Conservation (phyloP, 2,113 vertebrate species). For the Marcusenius ussheri region DNA sequence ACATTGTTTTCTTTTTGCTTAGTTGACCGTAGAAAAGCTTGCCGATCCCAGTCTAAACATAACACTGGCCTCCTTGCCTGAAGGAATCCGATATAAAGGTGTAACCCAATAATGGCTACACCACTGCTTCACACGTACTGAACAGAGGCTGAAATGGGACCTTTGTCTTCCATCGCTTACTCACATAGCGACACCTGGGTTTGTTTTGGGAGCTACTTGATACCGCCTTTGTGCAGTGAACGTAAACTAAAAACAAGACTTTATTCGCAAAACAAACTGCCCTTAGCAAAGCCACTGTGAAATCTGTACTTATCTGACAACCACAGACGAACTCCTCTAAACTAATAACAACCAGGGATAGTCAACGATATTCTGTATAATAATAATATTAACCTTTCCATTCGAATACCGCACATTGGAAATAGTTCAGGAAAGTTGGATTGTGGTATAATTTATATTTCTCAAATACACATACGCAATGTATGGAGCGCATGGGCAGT, state of each 20-base stretch:
- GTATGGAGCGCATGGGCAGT: neutral
- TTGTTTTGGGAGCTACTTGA: neutral
- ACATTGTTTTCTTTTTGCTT: neutral
- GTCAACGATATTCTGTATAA: neutral
- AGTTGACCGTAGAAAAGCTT: neutral
- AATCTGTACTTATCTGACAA: neutral
- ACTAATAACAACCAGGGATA: neutral
- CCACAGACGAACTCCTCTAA: neutral
- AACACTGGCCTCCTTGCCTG: constrained; percentile 23
- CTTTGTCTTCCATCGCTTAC: neutral
- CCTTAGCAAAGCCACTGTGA: neutral
- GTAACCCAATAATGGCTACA: constrained; percentile 27
- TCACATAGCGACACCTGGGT: neutral
- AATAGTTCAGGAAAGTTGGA: neutral
- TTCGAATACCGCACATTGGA: neutral
- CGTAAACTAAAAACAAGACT: neutral
- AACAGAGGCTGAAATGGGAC: neutral
- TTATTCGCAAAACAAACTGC: neutral
- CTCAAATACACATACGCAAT: neutral
- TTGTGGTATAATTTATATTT: neutral
- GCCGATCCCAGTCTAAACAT: constrained; percentile 14
- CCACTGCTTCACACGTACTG: constrained; percentile 17
- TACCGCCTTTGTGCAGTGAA: neutral
- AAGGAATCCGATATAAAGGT: constrained; percentile 20
- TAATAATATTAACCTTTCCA: neutral